Percentiles rank a stretch among this genome's conserved stretches.
phyloP scores from a whole-genome alignment of 2,797 vertebrate species.

The Nothura maculosa region DNA sequence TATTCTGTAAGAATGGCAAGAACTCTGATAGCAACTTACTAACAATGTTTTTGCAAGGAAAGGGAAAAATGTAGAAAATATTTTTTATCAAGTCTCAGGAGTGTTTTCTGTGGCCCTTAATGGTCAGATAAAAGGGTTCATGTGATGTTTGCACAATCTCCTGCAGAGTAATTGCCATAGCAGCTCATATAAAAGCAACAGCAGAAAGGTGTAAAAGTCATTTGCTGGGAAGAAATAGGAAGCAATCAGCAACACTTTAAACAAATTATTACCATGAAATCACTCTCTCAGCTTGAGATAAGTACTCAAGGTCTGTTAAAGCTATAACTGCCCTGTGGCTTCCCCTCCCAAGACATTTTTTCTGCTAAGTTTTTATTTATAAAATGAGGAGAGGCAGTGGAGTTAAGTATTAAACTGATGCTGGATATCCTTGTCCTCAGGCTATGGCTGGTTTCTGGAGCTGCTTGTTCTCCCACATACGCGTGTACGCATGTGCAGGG shows the following conservation, averaged over 20 bases:
- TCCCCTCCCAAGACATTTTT: constrained; percentile 45
- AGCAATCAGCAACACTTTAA: constrained; percentile 85
- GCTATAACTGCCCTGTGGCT: constrained; percentile 57
- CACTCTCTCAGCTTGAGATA: constrained; percentile 79
- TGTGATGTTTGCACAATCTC: constrained; percentile 65
- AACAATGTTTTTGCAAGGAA: background rate
- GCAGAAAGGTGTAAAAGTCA: constrained; percentile 85
- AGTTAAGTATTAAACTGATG: background rate
- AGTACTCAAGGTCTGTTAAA: constrained; percentile 77
- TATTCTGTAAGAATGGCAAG: background rate
- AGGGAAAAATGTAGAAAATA: background rate
- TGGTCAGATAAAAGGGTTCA: constrained; percentile 56
- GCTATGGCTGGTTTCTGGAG: background rate
- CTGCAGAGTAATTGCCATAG: constrained; percentile 59
- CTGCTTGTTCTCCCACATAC: accelerated
- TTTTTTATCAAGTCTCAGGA: constrained; percentile 45
- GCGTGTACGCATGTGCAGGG: background rate
- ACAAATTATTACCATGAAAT: constrained; percentile 86
- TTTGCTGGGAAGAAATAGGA: constrained; percentile 83
- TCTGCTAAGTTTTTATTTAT: constrained; percentile 44
- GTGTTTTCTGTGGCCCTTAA: constrained; percentile 26
- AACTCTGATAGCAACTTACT: background rate
- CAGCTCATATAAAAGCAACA: constrained; percentile 68
- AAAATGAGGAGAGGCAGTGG: constrained; percentile 2
- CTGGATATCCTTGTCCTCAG: background rate